Base-by-base conservation (phyloP, 2,113 vertebrate genomes). In the Gymnogyps californianus region DNA sequence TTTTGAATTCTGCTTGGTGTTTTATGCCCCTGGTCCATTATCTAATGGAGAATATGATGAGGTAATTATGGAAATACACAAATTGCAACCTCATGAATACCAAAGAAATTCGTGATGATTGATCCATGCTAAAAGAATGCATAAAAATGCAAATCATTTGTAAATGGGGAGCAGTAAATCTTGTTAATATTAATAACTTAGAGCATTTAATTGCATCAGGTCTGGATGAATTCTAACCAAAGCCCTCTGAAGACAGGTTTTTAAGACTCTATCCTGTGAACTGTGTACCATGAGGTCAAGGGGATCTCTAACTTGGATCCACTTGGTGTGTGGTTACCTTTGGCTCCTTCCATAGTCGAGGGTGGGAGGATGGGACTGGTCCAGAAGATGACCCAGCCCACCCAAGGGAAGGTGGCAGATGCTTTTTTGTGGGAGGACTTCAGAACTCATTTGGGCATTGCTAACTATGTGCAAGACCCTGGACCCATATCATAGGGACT, bases 81-180 rank as follows among this genome's bases (percentile, higher is more conserved):
- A 97, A 96, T 93, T 95, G 87, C 94, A 95, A 75, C 79, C 70
- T 96, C 87, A 80, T 81, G 84, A 97, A 96, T 97, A 92, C 84
- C 86, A 66, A 95, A 96, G 90, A 87, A 69, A 91, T 93, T 95
- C 5, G 6, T 94, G 96, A 77, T 91, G 89, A 92, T 94, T 91
- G 89, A 92, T 94, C 89, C 91, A 52, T 55, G 78, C 83, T 94
- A 74, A 87, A 94, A 95, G 86, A 96, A 85, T 70, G 44, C 84
- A 92, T 97, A 94, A 94, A 96, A 95, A 81, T 97, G 74, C 75
- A 87, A 93, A 96, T 96, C 6, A 91, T 95, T 94, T 96, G 80
- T 93, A 94, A 95, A 92, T 92, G 90, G 86, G 52, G 95, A 81
- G 71, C 79, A 83, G 79, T 96, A 95, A 94, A 96, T 97, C 87